These are phyloP conservation scores for Porites evermanni DNA, from an alignment of 92 coral and sea anemone genomes.

Conservation along the genomic window DNA sequence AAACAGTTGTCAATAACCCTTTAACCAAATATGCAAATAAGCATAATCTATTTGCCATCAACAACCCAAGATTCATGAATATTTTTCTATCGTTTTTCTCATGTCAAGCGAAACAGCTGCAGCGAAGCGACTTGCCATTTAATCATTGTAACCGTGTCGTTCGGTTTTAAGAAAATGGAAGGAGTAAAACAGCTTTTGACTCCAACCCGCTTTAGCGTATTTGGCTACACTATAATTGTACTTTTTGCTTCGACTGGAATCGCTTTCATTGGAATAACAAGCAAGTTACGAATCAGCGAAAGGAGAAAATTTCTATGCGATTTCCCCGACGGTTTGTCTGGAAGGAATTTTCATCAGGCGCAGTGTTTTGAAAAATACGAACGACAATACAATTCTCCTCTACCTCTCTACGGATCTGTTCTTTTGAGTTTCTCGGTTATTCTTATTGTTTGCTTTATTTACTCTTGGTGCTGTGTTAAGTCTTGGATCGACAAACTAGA, in stretches of 20 bases:
- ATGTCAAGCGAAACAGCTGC: background rate
- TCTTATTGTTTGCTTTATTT: slow-evolving; percentile 29
- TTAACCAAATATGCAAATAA: background rate
- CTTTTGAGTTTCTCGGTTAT: slow-evolving; percentile 21
- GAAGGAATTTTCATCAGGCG: slow-evolving; percentile 27
- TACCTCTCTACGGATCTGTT: slow-evolving; percentile 47
- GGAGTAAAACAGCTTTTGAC: background rate
- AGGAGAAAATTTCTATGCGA: slow-evolving; percentile 42
- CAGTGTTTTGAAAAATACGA: slow-evolving; percentile 58
- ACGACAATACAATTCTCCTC: slow-evolving; percentile 45
- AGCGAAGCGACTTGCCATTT: background rate
- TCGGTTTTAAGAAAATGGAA: background rate
- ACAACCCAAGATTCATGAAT: background rate
- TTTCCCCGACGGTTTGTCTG: background rate
- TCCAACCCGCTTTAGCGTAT: slow-evolving; percentile 8
- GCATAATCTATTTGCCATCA: background rate
- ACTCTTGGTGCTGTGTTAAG: slow-evolving; percentile 41
- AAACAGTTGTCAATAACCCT: background rate
- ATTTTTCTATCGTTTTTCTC: background rate
- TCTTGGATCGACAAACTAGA: slow-evolving; percentile 59
- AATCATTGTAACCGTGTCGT: background rate
- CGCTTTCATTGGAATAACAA: slow-evolving; percentile 25
- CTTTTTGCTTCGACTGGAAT: slow-evolving; percentile 17
- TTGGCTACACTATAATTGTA: slow-evolving; percentile 9
- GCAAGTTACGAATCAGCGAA: slow-evolving; percentile 22